phyloP scores from a whole-genome alignment of 2,797 vertebrate genomes.

The Carduelis carduelis region DNA sequence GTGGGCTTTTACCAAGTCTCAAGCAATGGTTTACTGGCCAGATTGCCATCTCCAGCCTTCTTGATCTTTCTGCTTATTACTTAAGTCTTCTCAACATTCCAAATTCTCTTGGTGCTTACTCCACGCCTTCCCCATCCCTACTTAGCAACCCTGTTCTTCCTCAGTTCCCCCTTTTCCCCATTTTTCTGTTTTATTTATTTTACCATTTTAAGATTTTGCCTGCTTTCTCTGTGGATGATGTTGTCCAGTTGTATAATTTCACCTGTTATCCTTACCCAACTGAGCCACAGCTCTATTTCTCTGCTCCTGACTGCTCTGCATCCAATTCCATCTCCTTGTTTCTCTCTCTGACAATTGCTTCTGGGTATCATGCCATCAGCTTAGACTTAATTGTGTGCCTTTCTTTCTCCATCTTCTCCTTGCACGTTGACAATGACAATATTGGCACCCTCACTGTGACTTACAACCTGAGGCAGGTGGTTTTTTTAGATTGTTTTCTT shows the following conservation, averaged over 20 bases:
- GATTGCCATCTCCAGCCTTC: background rate
- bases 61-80: background rate
- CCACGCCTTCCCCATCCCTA: background rate
- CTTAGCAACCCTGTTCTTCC: background rate
- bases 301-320: constrained; percentile 17
- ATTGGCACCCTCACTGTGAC: constrained; percentile 25
- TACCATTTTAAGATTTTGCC: background rate
- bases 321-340: constrained; percentile 25
- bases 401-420: constrained; percentile 42
- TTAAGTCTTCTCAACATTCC: background rate
- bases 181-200: background rate
- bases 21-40: background rate
- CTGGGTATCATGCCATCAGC: constrained; percentile 55
- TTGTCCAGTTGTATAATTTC: constrained; percentile 15
- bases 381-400: constrained; percentile 48
- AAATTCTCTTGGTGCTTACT: background rate
- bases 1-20: background rate
- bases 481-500: constrained; percentile 15
- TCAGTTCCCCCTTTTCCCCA: background rate
- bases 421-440: constrained; percentile 25
- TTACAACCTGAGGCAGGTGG: constrained; percentile 34
- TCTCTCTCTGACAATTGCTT: constrained; percentile 55
- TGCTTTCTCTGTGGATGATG: background rate
- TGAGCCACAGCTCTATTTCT: background rate
- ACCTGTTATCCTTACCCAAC: background rate